Evolutionary conservation across 2,113 vertebrate genomes (phyloP).

Genomic region (Dicaeum eximium): DNA sequence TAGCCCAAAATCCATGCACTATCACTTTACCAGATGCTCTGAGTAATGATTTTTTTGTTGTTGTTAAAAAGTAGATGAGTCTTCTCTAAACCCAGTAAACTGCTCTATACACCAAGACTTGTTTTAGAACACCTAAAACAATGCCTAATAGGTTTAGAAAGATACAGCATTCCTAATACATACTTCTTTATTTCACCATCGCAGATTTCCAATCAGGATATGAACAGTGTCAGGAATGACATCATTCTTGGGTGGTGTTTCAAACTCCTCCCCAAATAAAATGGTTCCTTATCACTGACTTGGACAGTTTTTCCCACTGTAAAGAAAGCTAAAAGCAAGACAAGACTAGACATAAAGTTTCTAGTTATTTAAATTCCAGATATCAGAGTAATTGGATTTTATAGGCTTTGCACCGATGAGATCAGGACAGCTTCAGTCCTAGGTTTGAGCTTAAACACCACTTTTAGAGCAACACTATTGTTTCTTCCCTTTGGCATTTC

Average conservation of each 20-base stretch:
- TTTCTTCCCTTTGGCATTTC: constrained; percentile 44
- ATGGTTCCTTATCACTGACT: constrained; percentile 59
- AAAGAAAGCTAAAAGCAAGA: constrained; percentile 45
- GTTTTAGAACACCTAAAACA: constrained; percentile 7
- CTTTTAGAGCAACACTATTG: not conserved
- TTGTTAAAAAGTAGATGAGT: not conserved
- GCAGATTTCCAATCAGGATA: constrained; percentile 10
- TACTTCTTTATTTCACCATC: not conserved
- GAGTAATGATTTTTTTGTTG: not conserved
- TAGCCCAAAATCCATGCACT: not conserved
- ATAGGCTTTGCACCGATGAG: constrained; percentile 38
- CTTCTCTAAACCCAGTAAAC: not conserved
- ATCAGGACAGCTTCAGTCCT: not conserved
- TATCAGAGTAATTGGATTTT: constrained; percentile 39
- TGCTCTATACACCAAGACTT: constrained; percentile 5
- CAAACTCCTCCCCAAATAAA: constrained; percentile 51
- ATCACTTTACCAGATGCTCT: constrained; percentile 5
- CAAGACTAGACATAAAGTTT: constrained; percentile 37
- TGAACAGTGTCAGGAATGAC: constrained; percentile 22
- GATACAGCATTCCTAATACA: not conserved
- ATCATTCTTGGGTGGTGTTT: constrained; percentile 29
- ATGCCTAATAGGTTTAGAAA: not conserved
- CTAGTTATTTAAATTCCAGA: constrained; percentile 12
- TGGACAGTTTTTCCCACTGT: constrained; percentile 23
- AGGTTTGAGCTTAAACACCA: not conserved